Percentiles rank a stretch among this genome's conserved stretches.
Conservation (phyloP, 2,888 invertebrate genomes). For the Druceiella hillmani region DNA sequence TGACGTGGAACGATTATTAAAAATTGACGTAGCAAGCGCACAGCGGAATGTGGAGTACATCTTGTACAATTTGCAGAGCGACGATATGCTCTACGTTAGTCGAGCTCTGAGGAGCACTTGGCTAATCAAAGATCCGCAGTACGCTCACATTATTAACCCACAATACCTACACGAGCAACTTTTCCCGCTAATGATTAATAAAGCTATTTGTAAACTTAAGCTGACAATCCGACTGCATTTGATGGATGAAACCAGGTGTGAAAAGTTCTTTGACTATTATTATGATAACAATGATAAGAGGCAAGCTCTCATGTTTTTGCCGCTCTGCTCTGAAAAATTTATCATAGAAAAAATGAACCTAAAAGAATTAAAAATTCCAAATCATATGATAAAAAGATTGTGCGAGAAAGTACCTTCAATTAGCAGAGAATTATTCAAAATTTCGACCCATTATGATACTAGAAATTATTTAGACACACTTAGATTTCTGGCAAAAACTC, state of each 20-base stretch:
- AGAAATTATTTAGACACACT: too few species aligned
- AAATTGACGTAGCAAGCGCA: slow-evolving; percentile 34
- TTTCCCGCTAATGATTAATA: slow-evolving; percentile 33
- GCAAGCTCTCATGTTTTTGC: too few species aligned
- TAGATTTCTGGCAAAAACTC: too few species aligned
- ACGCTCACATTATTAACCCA: slow-evolving; percentile 36
- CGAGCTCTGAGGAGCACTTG: slow-evolving; percentile 35
- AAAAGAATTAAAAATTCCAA: too few species aligned
- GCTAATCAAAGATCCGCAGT: slow-evolving; percentile 34
- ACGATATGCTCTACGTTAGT: slow-evolving; percentile 36
- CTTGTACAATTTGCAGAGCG: slow-evolving; percentile 31
- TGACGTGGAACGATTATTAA: slow-evolving; percentile 33
- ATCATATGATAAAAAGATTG: too few species aligned
- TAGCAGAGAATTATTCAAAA: too few species aligned
- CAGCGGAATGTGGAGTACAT: slow-evolving; percentile 33
- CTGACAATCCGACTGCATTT: slow-evolving; percentile 33
- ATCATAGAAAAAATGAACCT: too few species aligned
- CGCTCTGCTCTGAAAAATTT: too few species aligned
- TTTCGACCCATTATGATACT: too few species aligned
- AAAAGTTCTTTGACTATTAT: slow-evolving; percentile 34
- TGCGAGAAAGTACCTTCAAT: too few species aligned
- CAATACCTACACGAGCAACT: slow-evolving; percentile 31
- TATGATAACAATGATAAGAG: slow-evolving; percentile 25
- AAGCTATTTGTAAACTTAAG: slow-evolving; percentile 33
- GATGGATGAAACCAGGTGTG: slow-evolving; percentile 33